Evolutionary conservation across 2,888 invertebrate species (phyloP).

Genomic region (Alloplasta piceator): DNA sequence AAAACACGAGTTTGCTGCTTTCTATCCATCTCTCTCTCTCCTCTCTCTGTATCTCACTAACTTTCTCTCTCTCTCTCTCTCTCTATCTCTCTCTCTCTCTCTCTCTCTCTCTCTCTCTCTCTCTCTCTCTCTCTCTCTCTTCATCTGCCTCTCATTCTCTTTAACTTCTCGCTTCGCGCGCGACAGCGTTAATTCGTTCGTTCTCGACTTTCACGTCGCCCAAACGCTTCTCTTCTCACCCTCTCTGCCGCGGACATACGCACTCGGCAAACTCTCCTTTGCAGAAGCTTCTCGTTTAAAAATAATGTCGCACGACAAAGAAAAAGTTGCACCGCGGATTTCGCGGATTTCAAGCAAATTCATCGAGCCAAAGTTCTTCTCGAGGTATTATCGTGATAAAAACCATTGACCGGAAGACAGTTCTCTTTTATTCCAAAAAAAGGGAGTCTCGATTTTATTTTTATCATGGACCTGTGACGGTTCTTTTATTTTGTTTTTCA

Average conservation of each 20-base stretch:
- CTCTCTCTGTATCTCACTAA: too few species aligned
- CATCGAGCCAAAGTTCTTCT: too few species aligned
- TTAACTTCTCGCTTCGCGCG: conserved; percentile 27
- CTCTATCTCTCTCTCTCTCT: conserved; percentile 15
- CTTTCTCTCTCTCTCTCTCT: background rate
- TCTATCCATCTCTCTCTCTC: conserved; percentile 25
- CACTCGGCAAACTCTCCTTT: conserved; percentile 12
- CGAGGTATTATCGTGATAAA: too few species aligned
- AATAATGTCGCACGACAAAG: conserved; percentile 2
- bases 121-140: background rate
- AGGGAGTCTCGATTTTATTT: background rate
- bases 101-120: background rate
- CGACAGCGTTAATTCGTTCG: conserved; percentile 58
- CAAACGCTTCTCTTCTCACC: conserved; percentile 20
- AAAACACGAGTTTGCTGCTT: conserved; percentile 61
- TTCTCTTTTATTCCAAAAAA: conserved; percentile 29
- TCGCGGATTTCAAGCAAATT: background rate
- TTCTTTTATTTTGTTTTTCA: conserved; percentile 16
- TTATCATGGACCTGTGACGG: conserved; percentile 6
- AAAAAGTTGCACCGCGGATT: background rate
- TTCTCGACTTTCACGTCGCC: conserved; percentile 47
- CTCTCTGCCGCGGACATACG: background rate
- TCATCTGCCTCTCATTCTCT: conserved; percentile 30
- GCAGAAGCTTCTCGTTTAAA: conserved; percentile 19
- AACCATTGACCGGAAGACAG: conserved; percentile 42